Base-by-base conservation (phyloP, 2,113 vertebrate species). In the Dunckerocampus dactyliophorus region DNA sequence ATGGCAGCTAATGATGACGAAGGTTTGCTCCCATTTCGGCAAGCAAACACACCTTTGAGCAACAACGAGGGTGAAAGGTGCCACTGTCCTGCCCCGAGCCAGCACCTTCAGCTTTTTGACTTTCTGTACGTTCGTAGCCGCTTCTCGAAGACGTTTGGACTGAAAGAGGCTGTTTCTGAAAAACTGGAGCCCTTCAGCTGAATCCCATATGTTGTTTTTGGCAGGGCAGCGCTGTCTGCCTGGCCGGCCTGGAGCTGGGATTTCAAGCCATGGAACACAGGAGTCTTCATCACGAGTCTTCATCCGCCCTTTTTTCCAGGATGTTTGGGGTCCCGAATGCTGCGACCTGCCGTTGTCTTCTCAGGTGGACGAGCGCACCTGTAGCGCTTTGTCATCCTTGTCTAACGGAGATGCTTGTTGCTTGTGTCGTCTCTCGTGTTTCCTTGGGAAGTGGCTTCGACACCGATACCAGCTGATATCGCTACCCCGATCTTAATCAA, bases 131-230 rank as follows among this genome's bases (percentile, higher is more conserved):
- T 91, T 94, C 92, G 92, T 91, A 85, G 88, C 53, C 21, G 85
- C 88, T 90, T 92, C 88, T 92, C 93, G 92, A 91, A 96, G 92
- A 93, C 92, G 92, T 92, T 92, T 82, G 92, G 90, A 94, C 94
- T 94, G 91, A 85, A 94, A 89, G 83, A 82, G 89, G 85, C 87
- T 89, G 93, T 93, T 92, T 94, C 88, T 90, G 89, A 90, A 90
- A 77, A 93, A 80, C 90, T 86, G 86, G 82, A 87, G 84, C 91
- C 88, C 80, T 86, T 82, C 84, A 83, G 90, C 92, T 90, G 77
- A 92, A 87, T 87, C 90, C 91, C 90, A 84, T 75, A 80, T 99
- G 94, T 97, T 96, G 94, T 92, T 88, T 79, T 98, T 99, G 96
- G 96, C 95, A 83, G 79, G 43, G 7, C 15, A n/a, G 71, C 65